A percentile compares a stretch with the other conserved stretches of the same genome.
phyloP scores from a whole-genome alignment of 2,888 invertebrate species.

The Timandra comae region DNA sequence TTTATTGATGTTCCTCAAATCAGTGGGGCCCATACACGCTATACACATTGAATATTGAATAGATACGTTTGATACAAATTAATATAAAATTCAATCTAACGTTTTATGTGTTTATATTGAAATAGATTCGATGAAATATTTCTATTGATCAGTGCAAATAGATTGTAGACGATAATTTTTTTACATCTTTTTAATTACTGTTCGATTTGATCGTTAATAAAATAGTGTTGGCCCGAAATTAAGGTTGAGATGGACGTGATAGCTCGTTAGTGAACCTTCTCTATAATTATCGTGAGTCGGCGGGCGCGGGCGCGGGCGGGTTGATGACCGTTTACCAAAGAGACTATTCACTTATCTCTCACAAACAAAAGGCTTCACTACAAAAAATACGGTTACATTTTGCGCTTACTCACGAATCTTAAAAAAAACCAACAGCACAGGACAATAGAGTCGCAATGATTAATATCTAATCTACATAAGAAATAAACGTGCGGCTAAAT shows the following conservation, averaged over 20 bases:
- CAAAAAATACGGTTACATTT: conserved; percentile 47
- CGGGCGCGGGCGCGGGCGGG: conserved; percentile 29
- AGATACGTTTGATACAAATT: not conserved
- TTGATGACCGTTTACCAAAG: conserved; percentile 58
- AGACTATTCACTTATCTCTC: conserved; percentile 65
- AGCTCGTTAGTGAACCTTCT: conserved; percentile 52
- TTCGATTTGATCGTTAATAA: not conserved
- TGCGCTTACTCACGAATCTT: conserved; percentile 57
- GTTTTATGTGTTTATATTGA: too few species aligned
- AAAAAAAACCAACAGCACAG: conserved; percentile 40
- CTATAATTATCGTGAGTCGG: conserved; percentile 52
- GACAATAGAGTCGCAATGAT: conserved; percentile 62
- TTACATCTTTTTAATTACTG: not conserved
- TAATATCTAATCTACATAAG: conserved; percentile 51
- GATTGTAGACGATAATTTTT: not conserved
- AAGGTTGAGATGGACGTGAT: conserved; percentile 30
- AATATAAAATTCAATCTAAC: not conserved
- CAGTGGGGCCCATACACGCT: not conserved
- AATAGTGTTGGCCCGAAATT: conserved; percentile 2
- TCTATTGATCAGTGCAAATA: not conserved
- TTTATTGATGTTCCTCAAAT: conserved; percentile 34
- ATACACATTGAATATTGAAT: not conserved
- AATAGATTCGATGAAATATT: not conserved
- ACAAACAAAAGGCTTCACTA: conserved; percentile 57
- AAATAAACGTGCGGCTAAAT: conserved; percentile 25